Base-by-base conservation (phyloP, 1,140 invertebrate genomes). In the Oscheius sp. region DNA sequence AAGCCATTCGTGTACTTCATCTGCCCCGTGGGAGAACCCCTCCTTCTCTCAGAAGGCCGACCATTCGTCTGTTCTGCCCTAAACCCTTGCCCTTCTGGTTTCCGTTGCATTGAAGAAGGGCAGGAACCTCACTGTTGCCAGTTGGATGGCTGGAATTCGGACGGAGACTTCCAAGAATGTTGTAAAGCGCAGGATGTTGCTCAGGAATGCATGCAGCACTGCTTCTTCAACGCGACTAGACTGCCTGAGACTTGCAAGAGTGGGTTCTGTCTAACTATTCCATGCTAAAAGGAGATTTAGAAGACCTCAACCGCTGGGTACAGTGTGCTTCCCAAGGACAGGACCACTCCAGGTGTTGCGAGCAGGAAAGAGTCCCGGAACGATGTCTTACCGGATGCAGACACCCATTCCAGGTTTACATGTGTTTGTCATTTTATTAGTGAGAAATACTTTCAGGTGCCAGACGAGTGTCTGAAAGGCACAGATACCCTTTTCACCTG, bases 311-410 rank as follows among this genome's bases (percentile, higher is more conserved):
- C 58, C 35, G 13, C n/a, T 74, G 72, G 72, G 36, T 74, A 20
- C 64, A 68, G 42, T 74, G 72, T 68, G 72, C 64, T 20, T 74
- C 72, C 13, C 64, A 74, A 61, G 72, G 72, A 23, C 64, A 74
- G 15, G 72, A 74, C 28, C 72, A 74, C 49, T 68, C 59, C 18
- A 66, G 65, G 20, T 74, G 72, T 36, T 74, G 72, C 34, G 32
- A 42, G 32, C 32, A 67, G 38, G 72, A 74, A 55, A 58, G 61
- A 32, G 58, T 74, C 23, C 20, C 35, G 13, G 38, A 74, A n/a
- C 26, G 36, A n/a, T 74, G 72, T 55, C 72, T 55, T 29, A 31
- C 65, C 10, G 72, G 52, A 2, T 74, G 72, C n/a, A 46, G 26
- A 34, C 52, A 68, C 68, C 72, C 72, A 32, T 74, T 74, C 55